Evolutionary conservation across 2,797 vertebrate species (phyloP).

Genomic region (Urophycis tenuis): DNA sequence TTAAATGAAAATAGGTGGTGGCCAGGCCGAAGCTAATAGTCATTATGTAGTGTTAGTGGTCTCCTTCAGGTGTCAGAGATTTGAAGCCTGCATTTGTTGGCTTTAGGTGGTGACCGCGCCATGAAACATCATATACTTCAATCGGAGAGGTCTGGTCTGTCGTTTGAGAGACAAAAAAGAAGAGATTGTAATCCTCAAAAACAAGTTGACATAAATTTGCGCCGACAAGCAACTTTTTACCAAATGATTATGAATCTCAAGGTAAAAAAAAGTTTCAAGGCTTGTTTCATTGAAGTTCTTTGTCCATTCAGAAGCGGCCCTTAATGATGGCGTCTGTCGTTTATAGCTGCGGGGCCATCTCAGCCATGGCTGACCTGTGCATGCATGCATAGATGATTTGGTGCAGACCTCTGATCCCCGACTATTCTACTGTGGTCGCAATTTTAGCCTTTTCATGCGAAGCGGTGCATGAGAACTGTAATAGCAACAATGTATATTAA

Average conservation of each 20-base stretch:
- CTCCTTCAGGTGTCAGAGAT: not conserved
- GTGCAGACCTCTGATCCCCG: not conserved
- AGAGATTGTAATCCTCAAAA: not conserved
- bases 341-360: conserved; percentile 4
- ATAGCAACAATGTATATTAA: not conserved
- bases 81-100: not conserved
- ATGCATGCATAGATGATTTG: conserved; percentile 9
- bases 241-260: not conserved
- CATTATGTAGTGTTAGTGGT: not conserved
- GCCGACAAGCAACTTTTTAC: not conserved
- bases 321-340: not conserved
- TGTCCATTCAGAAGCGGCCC: not conserved
- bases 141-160: not conserved
- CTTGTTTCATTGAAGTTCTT: not conserved
- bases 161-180: not conserved
- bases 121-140: not conserved
- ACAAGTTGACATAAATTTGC: not conserved
- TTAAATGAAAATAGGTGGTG: not conserved
- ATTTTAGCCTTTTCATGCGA: not conserved
- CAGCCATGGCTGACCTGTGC: conserved; percentile 2
- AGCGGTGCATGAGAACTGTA: not conserved
- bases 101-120: not conserved
- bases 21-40: not conserved
- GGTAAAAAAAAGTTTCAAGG: not conserved
- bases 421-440: not conserved